Evolutionary conservation across 2,797 vertebrate species (phyloP).

Genomic region (Hypotaenidia okinawae): DNA sequence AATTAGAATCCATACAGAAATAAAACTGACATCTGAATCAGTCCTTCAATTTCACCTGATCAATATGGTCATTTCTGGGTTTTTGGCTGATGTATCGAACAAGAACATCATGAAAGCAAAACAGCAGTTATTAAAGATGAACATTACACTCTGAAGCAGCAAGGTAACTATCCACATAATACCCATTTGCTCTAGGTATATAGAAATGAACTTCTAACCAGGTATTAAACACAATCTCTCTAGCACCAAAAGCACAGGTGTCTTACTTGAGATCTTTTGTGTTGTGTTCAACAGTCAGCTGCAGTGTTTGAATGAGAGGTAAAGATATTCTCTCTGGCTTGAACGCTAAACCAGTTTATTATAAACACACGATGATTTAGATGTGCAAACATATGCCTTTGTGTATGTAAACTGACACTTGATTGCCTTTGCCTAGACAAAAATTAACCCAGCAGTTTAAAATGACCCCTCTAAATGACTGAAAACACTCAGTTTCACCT

Average conservation of each 20-base stretch:
- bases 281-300: neutral
- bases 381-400: slow-evolving; percentile 13
- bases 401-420: neutral
- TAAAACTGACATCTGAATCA: neutral
- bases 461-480: neutral
- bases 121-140: neutral
- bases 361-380: neutral
- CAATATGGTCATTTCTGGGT: neutral
- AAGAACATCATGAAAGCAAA: neutral
- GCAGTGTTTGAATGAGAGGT: neutral
- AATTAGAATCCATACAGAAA: neutral
- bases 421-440: slow-evolving; percentile 24
- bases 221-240: neutral
- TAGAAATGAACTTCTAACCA: neutral
- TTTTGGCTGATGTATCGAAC: neutral
- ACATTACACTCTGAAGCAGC: neutral
- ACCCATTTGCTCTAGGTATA: neutral
- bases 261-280: neutral
- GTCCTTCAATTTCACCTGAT: neutral
- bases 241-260: accelerated
- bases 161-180: neutral
- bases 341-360: neutral
- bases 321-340: neutral
- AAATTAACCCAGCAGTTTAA: slow-evolving; percentile 46
- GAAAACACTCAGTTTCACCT: neutral